These are phyloP conservation scores for Tetragnatha montana DNA, from an alignment of 2,888 invertebrate species.

Conservation along the genomic window DNA sequence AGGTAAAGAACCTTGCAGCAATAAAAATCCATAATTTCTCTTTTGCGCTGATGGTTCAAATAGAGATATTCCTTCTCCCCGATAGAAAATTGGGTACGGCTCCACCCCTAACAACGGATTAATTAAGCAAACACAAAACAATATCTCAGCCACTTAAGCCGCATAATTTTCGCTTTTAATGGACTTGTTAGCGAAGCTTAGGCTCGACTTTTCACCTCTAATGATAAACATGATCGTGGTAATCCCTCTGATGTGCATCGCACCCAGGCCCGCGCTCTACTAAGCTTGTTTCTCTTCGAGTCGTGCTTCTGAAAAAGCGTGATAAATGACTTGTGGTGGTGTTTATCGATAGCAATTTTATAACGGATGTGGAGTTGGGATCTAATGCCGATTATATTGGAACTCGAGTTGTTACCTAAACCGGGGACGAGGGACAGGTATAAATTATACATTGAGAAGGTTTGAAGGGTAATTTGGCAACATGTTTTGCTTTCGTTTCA, in stretches of 20 bases:
- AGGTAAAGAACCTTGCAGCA: slow-evolving; percentile 59
- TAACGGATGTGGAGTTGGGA: background rate
- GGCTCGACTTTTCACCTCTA: slow-evolving; percentile 14
- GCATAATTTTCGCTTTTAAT: slow-evolving; percentile 50
- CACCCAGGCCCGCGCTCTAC: background rate
- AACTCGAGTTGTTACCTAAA: background rate
- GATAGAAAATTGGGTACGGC: slow-evolving; percentile 19
- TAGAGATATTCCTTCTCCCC: slow-evolving; percentile 26
- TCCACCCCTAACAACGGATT: slow-evolving; percentile 13
- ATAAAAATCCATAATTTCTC: slow-evolving; percentile 65
- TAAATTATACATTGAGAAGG: background rate
- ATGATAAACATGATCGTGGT: slow-evolving; percentile 32
- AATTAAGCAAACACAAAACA: slow-evolving; percentile 49
- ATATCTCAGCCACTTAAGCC: slow-evolving; percentile 8
- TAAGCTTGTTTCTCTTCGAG: background rate
- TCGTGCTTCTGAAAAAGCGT: background rate
- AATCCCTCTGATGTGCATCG: slow-evolving; percentile 18
- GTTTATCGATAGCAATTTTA: background rate
- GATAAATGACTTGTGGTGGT: background rate
- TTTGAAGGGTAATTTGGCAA: no score
- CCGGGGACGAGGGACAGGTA: background rate
- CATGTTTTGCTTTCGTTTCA: no score
- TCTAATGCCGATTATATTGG: background rate
- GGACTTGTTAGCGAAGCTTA: slow-evolving; percentile 36
- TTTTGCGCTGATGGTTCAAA: slow-evolving; percentile 36